Base-by-base conservation (phyloP, 2,113 vertebrate species). In the Lophura nycthemera region DNA sequence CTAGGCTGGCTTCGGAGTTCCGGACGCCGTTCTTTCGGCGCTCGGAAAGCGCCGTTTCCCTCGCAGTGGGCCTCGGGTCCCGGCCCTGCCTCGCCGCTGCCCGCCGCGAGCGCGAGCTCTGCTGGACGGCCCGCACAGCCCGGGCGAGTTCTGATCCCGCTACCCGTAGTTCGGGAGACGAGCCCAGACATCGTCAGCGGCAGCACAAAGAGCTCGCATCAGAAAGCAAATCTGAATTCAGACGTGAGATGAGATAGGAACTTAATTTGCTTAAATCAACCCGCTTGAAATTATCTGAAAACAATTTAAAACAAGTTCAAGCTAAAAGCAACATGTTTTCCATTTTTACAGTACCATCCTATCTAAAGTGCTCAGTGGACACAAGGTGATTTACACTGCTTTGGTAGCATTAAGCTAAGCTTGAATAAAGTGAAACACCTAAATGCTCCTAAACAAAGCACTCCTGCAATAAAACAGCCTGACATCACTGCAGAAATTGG, bases 1-100 rank as follows among this genome's bases (percentile, higher is more conserved):
- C 8, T 1, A 6, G 18, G 2, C 45, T 12, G 2, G 0, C 6
- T 5, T 7, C 13, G 60, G 9, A 21, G 15, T 17, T 15, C 32
- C 34, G 0, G 43, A 2, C 5, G 57, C 27, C 19, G 36, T 14
- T n/a, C 38, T 11, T 29, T 32, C 19, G 36, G 61, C 21, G 13
- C 50, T 22, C 27, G 7, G 38, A 18, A 1, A 45, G 40, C 34
- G 7, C n/a, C 1, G 32, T 19, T 43, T 13, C 27, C 11, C 59
- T 18, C 22, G 29, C 11, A 25, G 1, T 22, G 5, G 29, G 22
- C 40, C 22, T 9, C 10, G 30, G 34, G 30, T 27, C 34, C 52
- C 24, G 18, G 30, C 2, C n/a, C 30, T 18, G 10, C 42, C 17
- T 24, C 24, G 24, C 50, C 25, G 24, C 29, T 4, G 69, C 25